Percentiles rank a stretch among this genome's conserved stretches.
These are phyloP conservation scores for Chlorops oryzae DNA, from an alignment of 1,140 invertebrate species.

Conservation along the genomic window DNA sequence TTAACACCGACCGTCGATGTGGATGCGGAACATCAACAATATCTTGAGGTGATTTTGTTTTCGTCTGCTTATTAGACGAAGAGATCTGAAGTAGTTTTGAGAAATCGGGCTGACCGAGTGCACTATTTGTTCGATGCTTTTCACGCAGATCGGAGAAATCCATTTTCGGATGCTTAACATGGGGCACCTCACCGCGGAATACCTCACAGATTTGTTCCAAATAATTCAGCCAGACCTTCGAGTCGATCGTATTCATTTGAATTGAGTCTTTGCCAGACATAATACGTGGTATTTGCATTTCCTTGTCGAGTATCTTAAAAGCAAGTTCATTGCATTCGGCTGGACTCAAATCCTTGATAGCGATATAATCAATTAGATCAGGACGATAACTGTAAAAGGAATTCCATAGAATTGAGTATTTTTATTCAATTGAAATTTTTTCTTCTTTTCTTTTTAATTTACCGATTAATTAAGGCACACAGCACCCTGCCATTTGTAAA, in stretches of 20 bases:
- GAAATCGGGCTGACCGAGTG: slow-evolving; percentile 39
- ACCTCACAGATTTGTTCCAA: slow-evolving; percentile 81
- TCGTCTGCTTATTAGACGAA: slow-evolving; percentile 28
- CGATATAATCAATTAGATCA: slow-evolving; percentile 73
- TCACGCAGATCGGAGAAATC: slow-evolving; percentile 46
- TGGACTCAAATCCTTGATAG: slow-evolving; percentile 58
- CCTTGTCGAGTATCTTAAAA: slow-evolving; percentile 73
- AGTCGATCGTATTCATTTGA: slow-evolving; percentile 64
- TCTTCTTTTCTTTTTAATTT: not conserved
- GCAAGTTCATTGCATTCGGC: slow-evolving; percentile 72
- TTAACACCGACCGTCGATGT: slow-evolving; percentile 39
- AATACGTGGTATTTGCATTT: slow-evolving; percentile 66
- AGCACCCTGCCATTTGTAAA: slow-evolving; percentile 43
- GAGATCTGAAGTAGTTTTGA: slow-evolving; percentile 36
- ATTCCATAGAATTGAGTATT: not conserved
- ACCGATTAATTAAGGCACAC: slow-evolving; percentile 44
- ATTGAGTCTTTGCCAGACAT: slow-evolving; percentile 79
- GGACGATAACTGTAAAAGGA: slow-evolving; percentile 68
- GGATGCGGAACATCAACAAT: slow-evolving; percentile 35
- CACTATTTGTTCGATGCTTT: slow-evolving; percentile 37
- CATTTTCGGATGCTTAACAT: slow-evolving; percentile 70
- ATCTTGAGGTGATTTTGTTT: slow-evolving; percentile 44
- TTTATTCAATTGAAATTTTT: not conserved
- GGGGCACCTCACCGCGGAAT: slow-evolving; percentile 75
- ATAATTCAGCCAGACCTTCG: slow-evolving; percentile 72